These are phyloP conservation scores for Antitype chi DNA, from an alignment of 2,888 invertebrate genomes.

Conservation along the genomic window DNA sequence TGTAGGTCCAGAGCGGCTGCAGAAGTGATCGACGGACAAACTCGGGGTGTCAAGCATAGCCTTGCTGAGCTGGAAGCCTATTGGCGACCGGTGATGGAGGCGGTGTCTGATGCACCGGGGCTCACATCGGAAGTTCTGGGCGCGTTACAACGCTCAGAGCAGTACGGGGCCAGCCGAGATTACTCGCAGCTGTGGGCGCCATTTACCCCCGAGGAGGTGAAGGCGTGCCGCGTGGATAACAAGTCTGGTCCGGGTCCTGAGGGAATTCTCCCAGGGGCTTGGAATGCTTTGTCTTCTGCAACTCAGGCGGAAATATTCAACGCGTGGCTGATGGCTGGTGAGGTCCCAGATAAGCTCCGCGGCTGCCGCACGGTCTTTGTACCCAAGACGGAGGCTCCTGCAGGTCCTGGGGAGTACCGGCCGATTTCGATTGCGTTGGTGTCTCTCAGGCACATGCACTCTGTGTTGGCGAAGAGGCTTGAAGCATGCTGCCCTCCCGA, in stretches of 20 bases:
- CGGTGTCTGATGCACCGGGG: constrained; percentile 39
- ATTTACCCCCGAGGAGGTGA: constrained; percentile 36
- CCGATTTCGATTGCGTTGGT: constrained; percentile 60
- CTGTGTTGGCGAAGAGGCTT: constrained; percentile 3
- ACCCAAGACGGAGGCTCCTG: constrained; percentile 44
- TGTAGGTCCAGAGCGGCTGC: constrained; percentile 27
- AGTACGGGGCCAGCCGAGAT: constrained; percentile 19
- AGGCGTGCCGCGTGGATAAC: constrained; percentile 14
- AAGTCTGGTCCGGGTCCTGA: constrained; percentile 33
- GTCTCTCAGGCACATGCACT: constrained; percentile 63
- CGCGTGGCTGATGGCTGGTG: constrained; percentile 26
- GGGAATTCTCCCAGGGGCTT: constrained; percentile 27
- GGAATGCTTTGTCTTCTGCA: constrained; percentile 25
- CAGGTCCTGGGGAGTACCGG: constrained; percentile 63
- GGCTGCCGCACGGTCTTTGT: constrained; percentile 40
- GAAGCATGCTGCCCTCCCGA: constrained; percentile 59
- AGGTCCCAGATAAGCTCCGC: constrained; percentile 25
- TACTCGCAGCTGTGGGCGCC: constrained; percentile 27
- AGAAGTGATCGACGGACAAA: constrained; percentile 13
- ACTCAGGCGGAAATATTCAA: constrained; percentile 48
- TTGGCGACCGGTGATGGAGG: constrained; percentile 46
- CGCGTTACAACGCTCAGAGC: constrained; percentile 7
- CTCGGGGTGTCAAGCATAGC: neutral
- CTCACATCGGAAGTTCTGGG: constrained; percentile 32
- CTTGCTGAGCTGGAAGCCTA: constrained; percentile 38